These are phyloP conservation scores for Entomobrya multifasciata DNA, from an alignment of 2,888 invertebrate genomes.

Conservation along the genomic window DNA sequence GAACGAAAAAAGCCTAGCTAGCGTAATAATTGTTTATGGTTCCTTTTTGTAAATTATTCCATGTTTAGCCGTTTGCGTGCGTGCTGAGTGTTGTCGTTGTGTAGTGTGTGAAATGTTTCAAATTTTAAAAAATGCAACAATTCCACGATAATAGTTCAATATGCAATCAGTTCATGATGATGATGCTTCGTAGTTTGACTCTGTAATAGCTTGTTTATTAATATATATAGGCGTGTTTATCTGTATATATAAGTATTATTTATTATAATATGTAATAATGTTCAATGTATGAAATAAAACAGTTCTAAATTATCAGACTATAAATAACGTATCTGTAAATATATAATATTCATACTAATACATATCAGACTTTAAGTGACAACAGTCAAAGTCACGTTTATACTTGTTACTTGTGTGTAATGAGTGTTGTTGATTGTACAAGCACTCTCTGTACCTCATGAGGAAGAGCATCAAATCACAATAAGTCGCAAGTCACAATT, in stretches of 20 bases:
- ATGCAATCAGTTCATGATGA: neutral
- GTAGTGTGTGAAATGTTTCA: too few species aligned
- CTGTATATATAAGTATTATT: neutral
- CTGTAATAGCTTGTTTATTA: neutral
- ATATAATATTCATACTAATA: constrained; percentile 28
- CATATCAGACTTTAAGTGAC: constrained; percentile 50
- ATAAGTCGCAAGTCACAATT: constrained; percentile 51
- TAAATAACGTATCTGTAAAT: neutral
- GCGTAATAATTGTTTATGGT: constrained; percentile 34
- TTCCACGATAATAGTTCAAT: neutral
- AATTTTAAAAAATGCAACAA: neutral
- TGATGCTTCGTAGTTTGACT: neutral
- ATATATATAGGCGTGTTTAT: neutral
- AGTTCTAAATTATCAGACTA: constrained; percentile 44
- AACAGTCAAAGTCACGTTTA: constrained; percentile 30
- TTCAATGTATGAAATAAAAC: constrained; percentile 45
- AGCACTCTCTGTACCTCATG: constrained; percentile 5
- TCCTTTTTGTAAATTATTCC: neutral
- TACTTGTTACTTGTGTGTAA: neutral
- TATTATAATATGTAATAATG: neutral
- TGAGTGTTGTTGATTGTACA: too few species aligned
- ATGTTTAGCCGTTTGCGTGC: too few species aligned
- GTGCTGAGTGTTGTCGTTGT: too few species aligned
- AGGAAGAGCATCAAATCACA: constrained; percentile 50
- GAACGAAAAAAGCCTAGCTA: constrained; percentile 74